phyloP scores from a whole-genome alignment of 1,140 invertebrate genomes.

The Pissodes strobi region DNA sequence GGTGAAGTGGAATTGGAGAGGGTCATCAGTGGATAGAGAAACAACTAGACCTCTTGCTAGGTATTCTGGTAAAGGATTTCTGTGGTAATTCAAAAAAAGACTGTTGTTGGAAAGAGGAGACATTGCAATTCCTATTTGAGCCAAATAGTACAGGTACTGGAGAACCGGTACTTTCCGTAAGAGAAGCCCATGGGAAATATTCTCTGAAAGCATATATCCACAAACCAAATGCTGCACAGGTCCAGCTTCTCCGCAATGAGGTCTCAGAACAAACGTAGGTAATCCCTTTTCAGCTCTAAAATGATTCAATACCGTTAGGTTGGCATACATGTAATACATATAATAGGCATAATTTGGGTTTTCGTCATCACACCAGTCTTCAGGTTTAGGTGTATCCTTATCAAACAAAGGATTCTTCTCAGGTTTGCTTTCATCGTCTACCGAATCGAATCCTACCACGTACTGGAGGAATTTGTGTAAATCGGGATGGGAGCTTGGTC shows the following conservation, averaged over 20 bases:
- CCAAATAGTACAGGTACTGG: slow-evolving; percentile 97
- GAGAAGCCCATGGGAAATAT: slow-evolving; percentile 96
- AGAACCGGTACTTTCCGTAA: slow-evolving; percentile 97
- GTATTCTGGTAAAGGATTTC: slow-evolving; percentile 98
- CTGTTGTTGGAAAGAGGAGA: slow-evolving; percentile 99
- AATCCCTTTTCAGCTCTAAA: slow-evolving; percentile 80
- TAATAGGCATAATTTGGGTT: slow-evolving; percentile 96
- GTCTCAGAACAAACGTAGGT: slow-evolving; percentile 93
- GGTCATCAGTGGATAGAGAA: slow-evolving; percentile 97
- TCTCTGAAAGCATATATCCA: slow-evolving; percentile 97
- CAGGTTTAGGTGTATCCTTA: slow-evolving; percentile 79
- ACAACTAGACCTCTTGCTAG: slow-evolving; percentile 91
- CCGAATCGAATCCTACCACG: slow-evolving; percentile 97
- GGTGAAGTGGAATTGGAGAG: slow-evolving; percentile 98
- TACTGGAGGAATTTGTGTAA: slow-evolving; percentile 90
- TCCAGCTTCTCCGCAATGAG: slow-evolving; percentile 98
- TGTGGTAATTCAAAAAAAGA: slow-evolving; percentile 97
- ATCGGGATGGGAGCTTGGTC: slow-evolving; percentile 90
- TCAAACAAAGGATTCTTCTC: slow-evolving; percentile 91
- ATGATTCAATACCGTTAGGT: slow-evolving; percentile 89
- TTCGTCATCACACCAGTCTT: slow-evolving; percentile 71
- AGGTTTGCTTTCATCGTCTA: slow-evolving; percentile 99
- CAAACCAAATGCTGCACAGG: slow-evolving; percentile 94
- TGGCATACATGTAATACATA: slow-evolving; percentile 97
- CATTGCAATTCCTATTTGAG: slow-evolving; percentile 99